A percentile compares a stretch with the other conserved stretches of the same genome.
These are phyloP conservation scores for Porites evermanni DNA, from an alignment of 92 coral and sea anemone genomes.

Conservation along the genomic window DNA sequence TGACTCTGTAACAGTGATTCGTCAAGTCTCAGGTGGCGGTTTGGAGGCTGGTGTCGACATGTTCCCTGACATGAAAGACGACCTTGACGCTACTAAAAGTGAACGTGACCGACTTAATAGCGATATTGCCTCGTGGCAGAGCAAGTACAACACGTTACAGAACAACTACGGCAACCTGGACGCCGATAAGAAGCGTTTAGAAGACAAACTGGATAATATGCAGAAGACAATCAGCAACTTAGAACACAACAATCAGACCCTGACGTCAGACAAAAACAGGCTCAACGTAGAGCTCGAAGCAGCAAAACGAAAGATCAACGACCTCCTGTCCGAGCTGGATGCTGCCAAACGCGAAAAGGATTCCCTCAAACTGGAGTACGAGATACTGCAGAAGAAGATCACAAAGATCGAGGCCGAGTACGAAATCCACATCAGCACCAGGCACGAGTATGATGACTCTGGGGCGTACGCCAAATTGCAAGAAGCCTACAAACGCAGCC, in stretches of 20 bases:
- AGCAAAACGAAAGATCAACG: constrained; percentile 85
- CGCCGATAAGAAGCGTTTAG: constrained; percentile 81
- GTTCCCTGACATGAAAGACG: constrained; percentile 74
- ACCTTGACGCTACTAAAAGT: constrained; percentile 74
- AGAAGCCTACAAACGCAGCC: constrained; percentile 94
- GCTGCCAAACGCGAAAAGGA: constrained; percentile 87
- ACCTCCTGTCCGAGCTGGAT: constrained; percentile 90
- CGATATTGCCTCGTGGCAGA: constrained; percentile 83
- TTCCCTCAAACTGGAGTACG: constrained; percentile 81
- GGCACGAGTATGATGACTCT: constrained; percentile 83
- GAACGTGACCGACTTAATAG: constrained; percentile 80
- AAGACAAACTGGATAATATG: constrained; percentile 88
- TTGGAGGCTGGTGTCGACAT: constrained; percentile 78
- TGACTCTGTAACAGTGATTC: constrained; percentile 69
- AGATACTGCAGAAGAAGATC: constrained; percentile 84
- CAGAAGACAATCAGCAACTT: constrained; percentile 86
- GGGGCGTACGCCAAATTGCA: constrained; percentile 88
- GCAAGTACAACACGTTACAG: constrained; percentile 78
- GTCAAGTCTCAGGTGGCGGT: constrained; percentile 70
- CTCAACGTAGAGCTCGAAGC: constrained; percentile 86
- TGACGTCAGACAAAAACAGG: constrained; percentile 86
- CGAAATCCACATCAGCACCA: constrained; percentile 85
- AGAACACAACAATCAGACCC: constrained; percentile 86
- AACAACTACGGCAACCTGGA: constrained; percentile 74
- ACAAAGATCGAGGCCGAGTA: constrained; percentile 92